phyloP scores from a whole-genome alignment of 2,797 vertebrate genomes.

The Crocidura indochinensis region DNA sequence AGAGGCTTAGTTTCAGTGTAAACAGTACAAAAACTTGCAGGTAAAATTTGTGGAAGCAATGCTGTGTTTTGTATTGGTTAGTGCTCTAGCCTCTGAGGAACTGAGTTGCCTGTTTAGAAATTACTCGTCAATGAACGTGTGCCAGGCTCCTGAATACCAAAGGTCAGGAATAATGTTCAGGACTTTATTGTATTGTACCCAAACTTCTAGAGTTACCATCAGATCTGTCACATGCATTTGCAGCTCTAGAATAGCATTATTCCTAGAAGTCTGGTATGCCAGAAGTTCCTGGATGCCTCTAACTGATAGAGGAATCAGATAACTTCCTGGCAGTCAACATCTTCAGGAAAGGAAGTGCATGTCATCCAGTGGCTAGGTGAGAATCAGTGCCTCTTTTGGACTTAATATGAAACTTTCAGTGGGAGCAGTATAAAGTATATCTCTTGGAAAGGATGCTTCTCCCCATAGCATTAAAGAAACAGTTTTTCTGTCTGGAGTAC shows the following conservation, averaged over 20 bases:
- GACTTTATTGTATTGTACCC: neutral
- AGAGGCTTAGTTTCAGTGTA: neutral
- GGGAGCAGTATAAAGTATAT: neutral
- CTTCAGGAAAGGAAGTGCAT: slow-evolving; percentile 73
- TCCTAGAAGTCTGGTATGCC: slow-evolving; percentile 69
- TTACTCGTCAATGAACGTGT: neutral
- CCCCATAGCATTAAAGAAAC: neutral
- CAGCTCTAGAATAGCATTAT: slow-evolving; percentile 68
- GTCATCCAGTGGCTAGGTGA: slow-evolving; percentile 55
- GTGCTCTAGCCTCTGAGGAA: neutral
- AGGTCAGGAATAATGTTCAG: neutral
- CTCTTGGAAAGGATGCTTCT: neutral
- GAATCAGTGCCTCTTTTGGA: slow-evolving; percentile 29
- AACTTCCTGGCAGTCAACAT: slow-evolving; percentile 66
- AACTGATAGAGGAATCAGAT: slow-evolving; percentile 81
- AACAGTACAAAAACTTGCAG: neutral
- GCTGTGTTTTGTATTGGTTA: neutral
- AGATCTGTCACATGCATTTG: neutral
- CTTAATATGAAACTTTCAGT: neutral
- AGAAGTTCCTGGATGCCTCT: slow-evolving; percentile 51
- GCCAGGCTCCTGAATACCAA: slow-evolving; percentile 18
- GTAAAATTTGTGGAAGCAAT: neutral
- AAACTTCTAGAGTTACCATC: slow-evolving; percentile 61
- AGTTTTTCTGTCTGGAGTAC: neutral
- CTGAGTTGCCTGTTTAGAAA: slow-evolving; percentile 20